phyloP scores from a whole-genome alignment of 2,888 invertebrate genomes.

The Phytoseiulus persimilis region DNA sequence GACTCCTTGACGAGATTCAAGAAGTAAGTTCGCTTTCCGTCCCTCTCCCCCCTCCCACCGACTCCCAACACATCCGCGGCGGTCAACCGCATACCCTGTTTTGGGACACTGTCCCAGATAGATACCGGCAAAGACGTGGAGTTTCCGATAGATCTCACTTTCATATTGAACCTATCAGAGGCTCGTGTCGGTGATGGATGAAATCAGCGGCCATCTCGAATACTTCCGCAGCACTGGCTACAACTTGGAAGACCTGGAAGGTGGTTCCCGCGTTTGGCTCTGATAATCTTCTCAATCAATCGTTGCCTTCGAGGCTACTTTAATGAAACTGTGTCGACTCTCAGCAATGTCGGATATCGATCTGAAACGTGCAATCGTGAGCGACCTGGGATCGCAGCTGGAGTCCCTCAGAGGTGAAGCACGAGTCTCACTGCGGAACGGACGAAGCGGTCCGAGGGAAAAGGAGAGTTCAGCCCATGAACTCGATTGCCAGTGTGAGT shows the following conservation, averaged over 20 bases:
- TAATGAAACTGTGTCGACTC: background rate
- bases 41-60: too few species aligned
- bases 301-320: background rate
- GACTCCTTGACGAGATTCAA: background rate
- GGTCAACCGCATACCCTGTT: too few species aligned
- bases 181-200: background rate
- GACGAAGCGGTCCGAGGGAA: background rate
- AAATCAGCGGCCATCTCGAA: background rate
- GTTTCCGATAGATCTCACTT: background rate
- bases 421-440: background rate
- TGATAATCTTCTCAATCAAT: background rate
- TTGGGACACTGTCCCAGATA: too few species aligned
- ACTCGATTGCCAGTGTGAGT: too few species aligned
- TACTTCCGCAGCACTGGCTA: background rate
- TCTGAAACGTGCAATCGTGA: background rate
- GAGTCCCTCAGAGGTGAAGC: background rate
- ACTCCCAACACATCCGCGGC: too few species aligned
- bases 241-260: background rate
- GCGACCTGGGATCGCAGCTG: background rate
- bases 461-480: background rate
- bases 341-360: background rate
- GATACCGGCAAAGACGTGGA: too few species aligned
- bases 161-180: background rate
- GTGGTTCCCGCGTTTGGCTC: background rate
- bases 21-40: background rate